Conservation (phyloP, 2,888 invertebrate species). For the Heliconius aoede region DNA sequence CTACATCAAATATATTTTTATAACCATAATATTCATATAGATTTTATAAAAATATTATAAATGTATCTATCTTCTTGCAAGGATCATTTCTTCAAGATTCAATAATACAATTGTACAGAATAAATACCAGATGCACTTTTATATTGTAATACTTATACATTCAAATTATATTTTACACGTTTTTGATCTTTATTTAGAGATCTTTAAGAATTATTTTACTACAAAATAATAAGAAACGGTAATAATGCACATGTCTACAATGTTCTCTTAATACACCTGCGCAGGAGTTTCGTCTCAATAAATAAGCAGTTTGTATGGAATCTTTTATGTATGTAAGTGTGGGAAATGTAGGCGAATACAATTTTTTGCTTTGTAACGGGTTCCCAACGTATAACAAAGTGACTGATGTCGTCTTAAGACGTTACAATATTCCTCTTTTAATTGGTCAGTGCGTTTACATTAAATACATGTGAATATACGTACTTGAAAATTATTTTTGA, state of each 20-base stretch:
- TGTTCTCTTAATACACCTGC: constrained; percentile 64
- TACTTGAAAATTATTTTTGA: not conserved
- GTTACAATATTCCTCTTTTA: constrained; percentile 16
- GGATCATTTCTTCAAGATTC: constrained; percentile 61
- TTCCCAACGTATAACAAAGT: constrained; percentile 41
- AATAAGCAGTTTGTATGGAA: constrained; percentile 62
- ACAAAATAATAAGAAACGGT: constrained; percentile 15
- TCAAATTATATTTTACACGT: constrained; percentile 1
- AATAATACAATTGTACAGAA: constrained; percentile 64
- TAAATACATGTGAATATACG: too few relatives aligned
- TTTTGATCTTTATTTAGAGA: constrained; percentile 5
- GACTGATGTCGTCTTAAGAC: constrained; percentile 24
- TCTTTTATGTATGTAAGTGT: constrained; percentile 62
- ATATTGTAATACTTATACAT: constrained; percentile 10
- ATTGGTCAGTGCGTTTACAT: not conserved
- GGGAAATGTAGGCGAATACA: constrained; percentile 59
- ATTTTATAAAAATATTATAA: constrained; percentile 9
- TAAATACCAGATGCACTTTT: constrained; percentile 45
- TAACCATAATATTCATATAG: not conserved
- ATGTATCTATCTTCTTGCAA: constrained; percentile 46
- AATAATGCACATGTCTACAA: constrained; percentile 7
- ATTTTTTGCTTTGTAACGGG: constrained; percentile 51
- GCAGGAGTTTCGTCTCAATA: constrained; percentile 55
- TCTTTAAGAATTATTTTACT: constrained; percentile 18
- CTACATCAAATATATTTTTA: not conserved